Percentiles rank a stretch among this genome's conserved stretches.
Evolutionary conservation across 2,888 invertebrate genomes (phyloP).

Genomic region (Escarpia spicata): DNA sequence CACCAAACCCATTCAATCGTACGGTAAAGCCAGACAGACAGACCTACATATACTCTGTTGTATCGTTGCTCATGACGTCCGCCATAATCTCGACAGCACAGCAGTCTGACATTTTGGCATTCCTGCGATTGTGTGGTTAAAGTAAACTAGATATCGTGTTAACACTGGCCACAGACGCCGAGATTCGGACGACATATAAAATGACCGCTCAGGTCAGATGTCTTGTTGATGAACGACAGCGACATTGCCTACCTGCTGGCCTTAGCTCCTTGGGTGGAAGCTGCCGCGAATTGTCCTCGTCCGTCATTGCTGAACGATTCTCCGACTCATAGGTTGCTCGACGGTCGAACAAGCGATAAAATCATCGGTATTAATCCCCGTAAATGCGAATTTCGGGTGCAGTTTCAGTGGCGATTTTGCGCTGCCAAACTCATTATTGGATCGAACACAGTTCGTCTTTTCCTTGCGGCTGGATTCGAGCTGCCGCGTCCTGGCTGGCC

Average conservation of each 20-base stretch:
- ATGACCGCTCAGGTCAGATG: neutral
- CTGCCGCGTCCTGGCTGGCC: constrained; percentile 16
- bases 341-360: constrained; percentile 6
- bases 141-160: neutral
- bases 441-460: constrained; percentile 16
- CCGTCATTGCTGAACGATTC: neutral
- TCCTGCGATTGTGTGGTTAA: neutral
- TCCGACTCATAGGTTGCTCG: neutral
- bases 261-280: neutral
- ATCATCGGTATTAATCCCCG: neutral
- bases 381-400: neutral
- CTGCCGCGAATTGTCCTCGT: constrained; percentile 12
- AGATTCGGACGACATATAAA: neutral
- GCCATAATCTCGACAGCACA: neutral
- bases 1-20: neutral
- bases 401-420: constrained; percentile 12
- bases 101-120: neutral
- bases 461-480: neutral
- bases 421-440: constrained; percentile 10
- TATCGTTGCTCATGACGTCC: neutral
- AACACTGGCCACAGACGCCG: neutral
- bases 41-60: neutral
- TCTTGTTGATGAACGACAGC: neutral
- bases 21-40: neutral
- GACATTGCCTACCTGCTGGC: constrained; percentile 13